Evolutionary conservation across 2,113 vertebrate genomes (phyloP).

Genomic region (Rhabdornis inornatus): DNA sequence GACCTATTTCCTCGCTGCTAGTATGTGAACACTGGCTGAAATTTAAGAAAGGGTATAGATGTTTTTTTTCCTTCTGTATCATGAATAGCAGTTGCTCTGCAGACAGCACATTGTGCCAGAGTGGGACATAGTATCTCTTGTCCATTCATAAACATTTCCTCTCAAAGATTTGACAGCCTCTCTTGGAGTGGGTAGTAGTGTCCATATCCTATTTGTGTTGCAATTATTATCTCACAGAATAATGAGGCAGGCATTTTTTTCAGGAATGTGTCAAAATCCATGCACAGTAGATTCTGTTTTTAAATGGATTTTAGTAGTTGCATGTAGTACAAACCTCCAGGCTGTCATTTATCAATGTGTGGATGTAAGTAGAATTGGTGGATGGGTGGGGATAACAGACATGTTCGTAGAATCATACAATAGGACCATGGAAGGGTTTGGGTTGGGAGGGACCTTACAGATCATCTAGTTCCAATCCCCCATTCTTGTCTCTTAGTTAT

Average conservation of each 20-base stretch:
- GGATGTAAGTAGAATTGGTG: neutral
- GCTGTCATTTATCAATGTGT: neutral
- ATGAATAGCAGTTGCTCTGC: neutral
- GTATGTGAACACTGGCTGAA: neutral
- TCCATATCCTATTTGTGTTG: neutral
- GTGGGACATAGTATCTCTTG: neutral
- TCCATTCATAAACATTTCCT: neutral
- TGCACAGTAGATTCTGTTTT: neutral
- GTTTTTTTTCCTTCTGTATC: neutral
- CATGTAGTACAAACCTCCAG: neutral
- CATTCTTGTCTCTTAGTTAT: neutral
- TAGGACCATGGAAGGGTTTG: neutral
- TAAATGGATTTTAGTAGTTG: neutral
- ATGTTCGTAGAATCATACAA: neutral
- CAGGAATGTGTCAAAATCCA: neutral
- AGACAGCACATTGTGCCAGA: neutral
- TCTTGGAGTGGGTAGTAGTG: neutral
- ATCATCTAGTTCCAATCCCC: neutral
- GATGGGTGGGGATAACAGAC: neutral
- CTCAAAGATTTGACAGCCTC: neutral
- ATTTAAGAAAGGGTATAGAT: neutral
- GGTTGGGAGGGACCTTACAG: neutral
- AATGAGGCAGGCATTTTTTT: neutral
- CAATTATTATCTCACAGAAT: neutral
- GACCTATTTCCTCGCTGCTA: neutral